Conservation (phyloP, 1,140 invertebrate genomes). For the Drosophila arawakana region DNA sequence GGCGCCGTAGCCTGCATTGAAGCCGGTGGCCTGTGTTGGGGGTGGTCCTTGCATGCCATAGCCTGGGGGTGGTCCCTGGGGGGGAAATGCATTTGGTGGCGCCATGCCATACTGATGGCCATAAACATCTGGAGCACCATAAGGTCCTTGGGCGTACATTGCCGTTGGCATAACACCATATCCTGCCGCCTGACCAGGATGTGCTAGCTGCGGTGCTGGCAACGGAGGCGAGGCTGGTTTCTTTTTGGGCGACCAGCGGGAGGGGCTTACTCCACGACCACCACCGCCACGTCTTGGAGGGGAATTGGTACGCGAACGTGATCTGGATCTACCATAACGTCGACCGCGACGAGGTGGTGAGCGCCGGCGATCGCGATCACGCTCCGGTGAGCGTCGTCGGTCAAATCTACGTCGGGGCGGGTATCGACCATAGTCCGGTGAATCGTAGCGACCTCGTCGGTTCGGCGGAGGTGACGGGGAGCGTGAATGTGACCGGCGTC, state of each 20-base stretch:
- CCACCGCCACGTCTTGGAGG: conserved; percentile 44
- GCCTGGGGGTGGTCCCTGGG: conserved; percentile 53
- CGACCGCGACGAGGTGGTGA: conserved; percentile 68
- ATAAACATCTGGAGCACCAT: conserved; percentile 60
- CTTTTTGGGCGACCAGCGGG: conserved; percentile 78
- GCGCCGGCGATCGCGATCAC: conserved; percentile 50
- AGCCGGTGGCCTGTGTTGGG: conserved; percentile 45
- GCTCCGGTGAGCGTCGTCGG: conserved; percentile 58
- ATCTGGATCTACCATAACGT: conserved; percentile 59
- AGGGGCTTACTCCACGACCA: conserved; percentile 41
- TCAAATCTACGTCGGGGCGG: conserved; percentile 64
- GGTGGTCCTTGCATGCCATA: conserved; percentile 66
- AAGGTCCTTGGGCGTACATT: conserved; percentile 62
- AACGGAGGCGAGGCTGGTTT: conserved; percentile 72
- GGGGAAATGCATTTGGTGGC: conserved; percentile 56
- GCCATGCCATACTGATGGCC: conserved; percentile 69
- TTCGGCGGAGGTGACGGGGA: conserved; percentile 52
- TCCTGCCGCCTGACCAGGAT: conserved; percentile 38
- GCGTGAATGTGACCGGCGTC: conserved; percentile 62
- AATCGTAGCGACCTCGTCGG: conserved; percentile 70
- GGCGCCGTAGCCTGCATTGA: conserved; percentile 62
- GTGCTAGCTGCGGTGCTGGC: conserved; percentile 48
- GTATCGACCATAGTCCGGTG: conserved; percentile 70
- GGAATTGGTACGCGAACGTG: conserved; percentile 63
- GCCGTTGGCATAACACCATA: conserved; percentile 64